These are phyloP conservation scores for Celastrina argiolus DNA, from an alignment of 2,888 invertebrate species.

Conservation along the genomic window DNA sequence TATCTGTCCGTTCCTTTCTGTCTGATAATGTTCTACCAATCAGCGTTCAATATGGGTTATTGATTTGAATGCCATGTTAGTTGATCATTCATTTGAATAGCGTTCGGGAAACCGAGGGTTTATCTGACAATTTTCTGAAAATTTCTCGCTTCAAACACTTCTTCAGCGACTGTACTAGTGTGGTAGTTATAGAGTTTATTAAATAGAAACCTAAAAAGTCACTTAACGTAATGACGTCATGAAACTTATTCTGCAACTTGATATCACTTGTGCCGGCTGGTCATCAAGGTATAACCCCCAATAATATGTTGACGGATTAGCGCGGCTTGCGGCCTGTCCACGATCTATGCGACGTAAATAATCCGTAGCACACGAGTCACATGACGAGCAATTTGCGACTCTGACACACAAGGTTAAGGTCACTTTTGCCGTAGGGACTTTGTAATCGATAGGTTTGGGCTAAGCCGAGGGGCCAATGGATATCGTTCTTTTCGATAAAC, in stretches of 20 bases:
- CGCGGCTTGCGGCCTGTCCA: background rate
- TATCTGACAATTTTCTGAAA: too few relatives aligned
- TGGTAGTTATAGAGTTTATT: too few relatives aligned
- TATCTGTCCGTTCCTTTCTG: too few relatives aligned
- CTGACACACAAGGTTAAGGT: background rate
- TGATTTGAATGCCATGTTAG: too few relatives aligned
- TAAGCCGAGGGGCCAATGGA: background rate
- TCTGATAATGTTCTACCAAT: too few relatives aligned
- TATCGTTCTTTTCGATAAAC: background rate
- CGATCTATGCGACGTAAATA: background rate
- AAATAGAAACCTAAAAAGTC: background rate
- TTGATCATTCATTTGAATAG: too few relatives aligned
- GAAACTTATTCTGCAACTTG: background rate
- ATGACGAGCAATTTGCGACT: background rate
- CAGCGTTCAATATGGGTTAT: too few relatives aligned
- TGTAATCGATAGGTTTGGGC: slow-evolving; percentile 1
- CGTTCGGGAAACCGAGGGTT: too few relatives aligned
- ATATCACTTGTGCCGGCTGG: background rate
- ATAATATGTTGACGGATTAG: slow-evolving; percentile 12
- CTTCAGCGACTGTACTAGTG: too few relatives aligned
- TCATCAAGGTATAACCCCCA: slow-evolving; percentile 4
- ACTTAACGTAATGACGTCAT: background rate
- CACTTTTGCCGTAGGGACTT: background rate
- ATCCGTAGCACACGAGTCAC: background rate
- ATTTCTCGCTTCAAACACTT: too few relatives aligned